Conservation (phyloP, 2,113 vertebrate genomes). For the Donacobius atricapilla region DNA sequence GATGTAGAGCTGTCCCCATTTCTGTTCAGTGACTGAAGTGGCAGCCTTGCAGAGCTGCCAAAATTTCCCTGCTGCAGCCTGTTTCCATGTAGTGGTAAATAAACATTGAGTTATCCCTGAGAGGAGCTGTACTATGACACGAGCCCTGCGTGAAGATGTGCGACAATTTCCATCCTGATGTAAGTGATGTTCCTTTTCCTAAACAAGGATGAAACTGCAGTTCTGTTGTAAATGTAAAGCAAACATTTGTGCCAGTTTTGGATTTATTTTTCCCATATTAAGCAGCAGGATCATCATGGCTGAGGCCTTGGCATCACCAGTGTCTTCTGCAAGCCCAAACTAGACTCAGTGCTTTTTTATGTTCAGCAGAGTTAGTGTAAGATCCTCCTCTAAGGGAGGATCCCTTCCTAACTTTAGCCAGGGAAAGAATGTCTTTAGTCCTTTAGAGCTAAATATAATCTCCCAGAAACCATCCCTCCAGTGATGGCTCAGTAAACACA, state of each 20-base stretch:
- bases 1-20: background rate
- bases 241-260: background rate
- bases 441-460: constrained; percentile 4
- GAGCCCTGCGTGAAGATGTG: background rate
- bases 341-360: background rate
- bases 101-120: background rate
- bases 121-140: background rate
- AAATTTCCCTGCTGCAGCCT: background rate
- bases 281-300: background rate
- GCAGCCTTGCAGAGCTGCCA: background rate
- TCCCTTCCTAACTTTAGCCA: background rate
- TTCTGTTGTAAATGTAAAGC: background rate
- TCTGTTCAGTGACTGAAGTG: background rate
- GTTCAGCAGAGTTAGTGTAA: background rate
- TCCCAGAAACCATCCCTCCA: background rate
- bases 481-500: background rate
- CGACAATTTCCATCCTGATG: background rate
- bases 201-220: background rate
- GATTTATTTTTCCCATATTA: background rate
- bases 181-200: background rate
- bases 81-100: background rate
- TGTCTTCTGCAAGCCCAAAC: background rate
- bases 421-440: background rate
- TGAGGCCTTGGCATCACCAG: background rate
- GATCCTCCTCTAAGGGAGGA: background rate